Percentiles rank a stretch among this genome's conserved stretches.
Evolutionary conservation across 2,888 invertebrate species (phyloP).

Genomic region (Euplagia quadripunctaria): DNA sequence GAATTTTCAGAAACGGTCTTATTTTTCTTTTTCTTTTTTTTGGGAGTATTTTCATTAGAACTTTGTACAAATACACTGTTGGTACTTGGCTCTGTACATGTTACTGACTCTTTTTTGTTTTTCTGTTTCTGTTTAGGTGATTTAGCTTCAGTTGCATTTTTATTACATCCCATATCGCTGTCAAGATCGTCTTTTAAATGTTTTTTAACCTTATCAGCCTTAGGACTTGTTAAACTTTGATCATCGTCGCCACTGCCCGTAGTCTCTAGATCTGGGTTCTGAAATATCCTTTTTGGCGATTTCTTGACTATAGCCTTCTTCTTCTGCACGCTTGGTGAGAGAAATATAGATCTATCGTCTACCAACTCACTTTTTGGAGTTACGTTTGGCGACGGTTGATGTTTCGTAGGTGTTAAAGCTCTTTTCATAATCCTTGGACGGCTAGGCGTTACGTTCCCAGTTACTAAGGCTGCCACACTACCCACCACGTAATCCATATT

Average conservation of each 20-base stretch:
- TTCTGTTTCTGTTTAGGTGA: conserved; percentile 41
- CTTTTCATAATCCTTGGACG: conserved; percentile 79
- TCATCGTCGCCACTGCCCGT: conserved; percentile 64
- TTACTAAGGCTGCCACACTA: conserved; percentile 87
- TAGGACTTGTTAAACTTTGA: conserved; percentile 62
- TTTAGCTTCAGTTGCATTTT: conserved; percentile 41
- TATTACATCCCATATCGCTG: conserved; percentile 37
- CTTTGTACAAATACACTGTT: conserved; percentile 35
- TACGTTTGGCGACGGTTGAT: conserved; percentile 78
- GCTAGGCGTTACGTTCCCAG: conserved; percentile 86
- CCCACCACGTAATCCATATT: conserved; percentile 86
- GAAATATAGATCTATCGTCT: conserved; percentile 78
- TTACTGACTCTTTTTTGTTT: conserved; percentile 33
- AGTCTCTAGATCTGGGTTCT: conserved; percentile 73
- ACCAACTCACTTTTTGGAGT: conserved; percentile 81
- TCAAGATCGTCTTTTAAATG: conserved; percentile 74
- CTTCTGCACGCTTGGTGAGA: conserved; percentile 79
- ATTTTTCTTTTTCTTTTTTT: conserved; percentile 65
- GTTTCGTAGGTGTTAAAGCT: conserved; percentile 81
- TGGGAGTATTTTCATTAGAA: conserved; percentile 60
- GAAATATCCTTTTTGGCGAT: conserved; percentile 82
- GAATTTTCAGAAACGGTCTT: conserved; percentile 34
- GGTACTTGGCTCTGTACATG: conserved; percentile 28
- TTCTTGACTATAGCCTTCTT: conserved; percentile 82
- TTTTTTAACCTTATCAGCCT: conserved; percentile 80